A percentile compares a stretch with the other conserved stretches of the same genome.
Conservation (phyloP, 2,797 vertebrate species). For the Melanotaenia pygmaea region DNA sequence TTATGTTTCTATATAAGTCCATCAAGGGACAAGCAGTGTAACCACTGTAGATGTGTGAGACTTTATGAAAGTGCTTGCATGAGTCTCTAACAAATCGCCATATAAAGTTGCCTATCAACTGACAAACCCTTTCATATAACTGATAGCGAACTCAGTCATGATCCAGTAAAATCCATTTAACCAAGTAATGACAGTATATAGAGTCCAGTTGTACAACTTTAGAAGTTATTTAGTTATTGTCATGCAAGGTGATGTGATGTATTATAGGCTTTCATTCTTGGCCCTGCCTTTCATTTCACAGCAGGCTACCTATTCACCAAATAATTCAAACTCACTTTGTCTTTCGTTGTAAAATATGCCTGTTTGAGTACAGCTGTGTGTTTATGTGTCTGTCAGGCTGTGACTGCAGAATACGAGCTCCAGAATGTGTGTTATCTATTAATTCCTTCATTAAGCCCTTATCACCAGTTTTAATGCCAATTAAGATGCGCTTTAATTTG, state of each 20-base stretch:
- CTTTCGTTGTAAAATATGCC: slow-evolving; percentile 52
- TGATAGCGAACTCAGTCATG: neutral
- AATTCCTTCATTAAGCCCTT: slow-evolving; percentile 86
- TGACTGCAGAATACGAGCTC: slow-evolving; percentile 70
- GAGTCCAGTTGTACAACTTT: slow-evolving; percentile 19
- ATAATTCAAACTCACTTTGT: slow-evolving; percentile 42
- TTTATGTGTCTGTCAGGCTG: slow-evolving; percentile 71
- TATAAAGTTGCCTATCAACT: neutral
- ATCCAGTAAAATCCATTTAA: neutral
- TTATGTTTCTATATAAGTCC: too few species aligned
- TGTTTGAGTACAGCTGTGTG: slow-evolving; percentile 61
- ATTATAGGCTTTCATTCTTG: slow-evolving; percentile 48
- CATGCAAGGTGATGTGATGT: slow-evolving; percentile 47
- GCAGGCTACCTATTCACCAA: slow-evolving; percentile 44
- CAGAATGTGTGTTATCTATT: slow-evolving; percentile 81
- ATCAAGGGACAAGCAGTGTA: too few species aligned
- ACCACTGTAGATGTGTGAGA: too few species aligned
- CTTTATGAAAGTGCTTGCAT: neutral
- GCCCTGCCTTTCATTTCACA: slow-evolving; percentile 48
- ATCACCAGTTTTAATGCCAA: slow-evolving; percentile 85
- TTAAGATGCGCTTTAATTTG: slow-evolving; percentile 84
- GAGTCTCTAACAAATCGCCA: neutral
- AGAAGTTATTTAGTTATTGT: slow-evolving; percentile 34
- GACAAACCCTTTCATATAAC: too few species aligned
- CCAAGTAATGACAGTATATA: neutral